Base-by-base conservation (phyloP, 1,140 invertebrate genomes). In the Whitmania pigra region DNA sequence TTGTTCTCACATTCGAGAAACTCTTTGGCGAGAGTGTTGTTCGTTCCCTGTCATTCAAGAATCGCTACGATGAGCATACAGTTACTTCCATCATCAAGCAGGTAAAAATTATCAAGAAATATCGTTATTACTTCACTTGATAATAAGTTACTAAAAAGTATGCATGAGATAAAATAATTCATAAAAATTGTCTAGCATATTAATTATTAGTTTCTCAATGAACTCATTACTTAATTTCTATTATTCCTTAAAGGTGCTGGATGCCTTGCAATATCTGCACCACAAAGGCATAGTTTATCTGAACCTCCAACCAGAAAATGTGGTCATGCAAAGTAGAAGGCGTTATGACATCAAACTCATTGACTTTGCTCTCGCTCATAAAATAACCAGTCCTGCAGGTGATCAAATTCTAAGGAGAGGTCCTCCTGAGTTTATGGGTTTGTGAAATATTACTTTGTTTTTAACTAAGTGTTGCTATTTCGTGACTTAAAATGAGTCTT, bases 301-400 rank as follows among this genome's bases (percentile, higher is more conserved):
- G 31, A 91, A 98, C 80, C 83, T 99, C 22, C 92, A 97, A 80
- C 95, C 95, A 0, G 92, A 94, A 77, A 98, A 97, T 80, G 86
- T 98, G n/a, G 91, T 98, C 0, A 93, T 97, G 89, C 88, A 89
- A 1, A 90, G 90, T 0, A 87, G 93, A 6, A 85, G 90, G 75
- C 88, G 89, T 27, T 86, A 93, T 7, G 81, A 84, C 67, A 86
- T 98, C 2, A 98, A 98, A 83, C 82, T 99, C 18, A 87, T 92
- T 0, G 94, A 98, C 80, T 90, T 97, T 78, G 92, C 91, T 0
- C 88, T 88, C 0, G 88, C 93, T 0, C 88, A 89, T 73, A 86
- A 74, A 22, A 70, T 80, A 11, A 73, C 74, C 27, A 67, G 70
- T 11, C 71, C 73, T 43, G 74, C 74, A 29, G 76, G 78, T n/a